Base-by-base conservation (phyloP, 2,888 invertebrate genomes). In the Drosophila barbarae region DNA sequence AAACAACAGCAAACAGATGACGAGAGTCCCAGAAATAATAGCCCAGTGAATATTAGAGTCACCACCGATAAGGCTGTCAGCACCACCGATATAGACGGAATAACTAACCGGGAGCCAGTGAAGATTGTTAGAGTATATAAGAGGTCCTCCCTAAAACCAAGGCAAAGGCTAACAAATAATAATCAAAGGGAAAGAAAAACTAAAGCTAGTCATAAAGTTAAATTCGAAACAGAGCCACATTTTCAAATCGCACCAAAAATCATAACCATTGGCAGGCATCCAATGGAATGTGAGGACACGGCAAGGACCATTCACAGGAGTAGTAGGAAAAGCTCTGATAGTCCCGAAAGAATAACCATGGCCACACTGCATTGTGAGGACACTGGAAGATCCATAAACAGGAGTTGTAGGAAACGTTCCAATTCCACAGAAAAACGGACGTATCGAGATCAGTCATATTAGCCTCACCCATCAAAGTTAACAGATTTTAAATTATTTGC, bases 61-160 rank as follows among this genome's bases (percentile, higher is more conserved):
- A 77, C 53, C n/a, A 41, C 58, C 0, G 57, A 77, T 10, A 67
- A 65, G 32, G 39, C 56, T 2, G 42, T 71, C 0, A 47, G 61
- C 49, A 75, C 73, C 41, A 60, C 39, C 15, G 34, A 41, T 7
- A 7, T 59, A 23, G 12, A 9, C 9, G 8, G 6, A n/a, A 10
- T 2, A 3, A 2, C 8, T 6, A 0, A 13, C 0, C 7, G 4
- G 7, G 34, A 28, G 10, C 66, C 72, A 1, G 18, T 50, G 1
- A 51, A 47, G 15, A 60, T 38, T n/a, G 23, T 18, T 1, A 38
- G 46, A 10, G n/a, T 32, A 0, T 46, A 21, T 38, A 61, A 61
- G 38, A 39, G 32, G 9, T 60, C 59, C 7, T 60, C 44, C 8
- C 10, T 60, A 1, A 60, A 38, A 7, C 18, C 42, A 13, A 44